Conservation (phyloP, 2,888 invertebrate genomes). For the Pterobdella sp. region DNA sequence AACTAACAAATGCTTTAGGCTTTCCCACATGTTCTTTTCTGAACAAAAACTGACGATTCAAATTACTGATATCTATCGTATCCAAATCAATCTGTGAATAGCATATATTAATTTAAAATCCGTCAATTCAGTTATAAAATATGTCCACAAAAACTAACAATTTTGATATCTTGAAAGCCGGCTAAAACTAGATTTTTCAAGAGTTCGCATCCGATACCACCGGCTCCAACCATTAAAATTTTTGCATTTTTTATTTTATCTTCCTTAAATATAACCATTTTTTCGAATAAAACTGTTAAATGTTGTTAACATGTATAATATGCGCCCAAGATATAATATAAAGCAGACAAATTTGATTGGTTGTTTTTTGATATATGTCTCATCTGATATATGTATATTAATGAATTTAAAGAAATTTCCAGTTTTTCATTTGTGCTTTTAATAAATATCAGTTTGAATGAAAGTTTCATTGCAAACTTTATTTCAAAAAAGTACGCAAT, state of each 20-base stretch:
- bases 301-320: no score
- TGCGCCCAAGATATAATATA: no score
- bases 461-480: no score
- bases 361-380: no score
- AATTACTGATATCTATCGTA: conserved; percentile 96
- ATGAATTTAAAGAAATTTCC: no score
- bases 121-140: neutral
- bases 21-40: conserved; percentile 95
- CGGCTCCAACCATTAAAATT: conserved; percentile 68
- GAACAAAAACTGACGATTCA: conserved; percentile 97
- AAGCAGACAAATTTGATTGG: no score
- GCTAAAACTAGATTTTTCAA: conserved; percentile 90
- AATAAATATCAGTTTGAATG: no score
- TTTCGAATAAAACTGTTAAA: no score
- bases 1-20: conserved; percentile 67
- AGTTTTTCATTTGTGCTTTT: no score
- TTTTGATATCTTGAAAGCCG: conserved; percentile 84
- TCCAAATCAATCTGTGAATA: conserved; percentile 84
- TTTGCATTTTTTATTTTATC: conserved; percentile 14
- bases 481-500: no score
- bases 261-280: conserved; percentile 13
- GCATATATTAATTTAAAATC: neutral
- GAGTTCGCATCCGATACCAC: conserved; percentile 97
- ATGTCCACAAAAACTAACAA: conserved; percentile 60
- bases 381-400: no score